A percentile compares a stretch with the other conserved stretches of the same genome.
These are phyloP conservation scores for Tuberolachnus salignus DNA, from an alignment of 2,888 invertebrate genomes.

Conservation along the genomic window DNA sequence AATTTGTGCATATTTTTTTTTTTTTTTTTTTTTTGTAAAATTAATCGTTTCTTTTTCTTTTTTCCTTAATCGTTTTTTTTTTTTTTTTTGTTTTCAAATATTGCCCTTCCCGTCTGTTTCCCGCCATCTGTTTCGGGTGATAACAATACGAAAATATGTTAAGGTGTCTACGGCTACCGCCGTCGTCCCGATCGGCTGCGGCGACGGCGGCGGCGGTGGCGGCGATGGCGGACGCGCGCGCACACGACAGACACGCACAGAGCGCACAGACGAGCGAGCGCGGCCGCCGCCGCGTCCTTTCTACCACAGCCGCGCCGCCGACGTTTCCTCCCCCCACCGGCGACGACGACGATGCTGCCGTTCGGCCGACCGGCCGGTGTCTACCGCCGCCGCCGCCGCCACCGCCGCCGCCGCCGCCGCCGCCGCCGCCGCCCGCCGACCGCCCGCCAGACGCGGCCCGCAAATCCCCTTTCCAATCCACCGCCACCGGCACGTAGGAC, in stretches of 20 bases:
- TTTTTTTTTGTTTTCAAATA: background rate
- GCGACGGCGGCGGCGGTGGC: background rate
- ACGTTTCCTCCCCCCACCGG: slow-evolving; percentile 2
- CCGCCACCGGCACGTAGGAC: slow-evolving; percentile 47
- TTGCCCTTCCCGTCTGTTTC: no score
- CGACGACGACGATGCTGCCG: background rate
- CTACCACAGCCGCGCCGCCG: slow-evolving; percentile 13
- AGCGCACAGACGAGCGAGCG: background rate
- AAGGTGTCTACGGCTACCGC: no score
- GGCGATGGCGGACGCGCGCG: background rate
- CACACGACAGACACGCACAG: background rate
- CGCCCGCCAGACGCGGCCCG: slow-evolving; percentile 14
- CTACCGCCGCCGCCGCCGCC: slow-evolving; percentile 18
- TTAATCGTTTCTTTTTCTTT: no score
- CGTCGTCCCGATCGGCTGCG: slow-evolving; percentile 3
- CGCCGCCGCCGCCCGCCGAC: background rate
- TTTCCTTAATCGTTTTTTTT: no score
- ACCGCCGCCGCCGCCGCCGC: slow-evolving; percentile 12
- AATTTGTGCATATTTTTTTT: no score
- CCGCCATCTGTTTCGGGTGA: no score
- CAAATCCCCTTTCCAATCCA: slow-evolving; percentile 28
- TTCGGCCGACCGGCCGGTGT: slow-evolving; percentile 24
- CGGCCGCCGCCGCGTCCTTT: slow-evolving; percentile 40
- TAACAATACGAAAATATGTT: background rate
- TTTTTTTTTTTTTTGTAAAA: no score